These are phyloP conservation scores for Alcis repandata DNA, from an alignment of 2,888 invertebrate species.

Conservation along the genomic window DNA sequence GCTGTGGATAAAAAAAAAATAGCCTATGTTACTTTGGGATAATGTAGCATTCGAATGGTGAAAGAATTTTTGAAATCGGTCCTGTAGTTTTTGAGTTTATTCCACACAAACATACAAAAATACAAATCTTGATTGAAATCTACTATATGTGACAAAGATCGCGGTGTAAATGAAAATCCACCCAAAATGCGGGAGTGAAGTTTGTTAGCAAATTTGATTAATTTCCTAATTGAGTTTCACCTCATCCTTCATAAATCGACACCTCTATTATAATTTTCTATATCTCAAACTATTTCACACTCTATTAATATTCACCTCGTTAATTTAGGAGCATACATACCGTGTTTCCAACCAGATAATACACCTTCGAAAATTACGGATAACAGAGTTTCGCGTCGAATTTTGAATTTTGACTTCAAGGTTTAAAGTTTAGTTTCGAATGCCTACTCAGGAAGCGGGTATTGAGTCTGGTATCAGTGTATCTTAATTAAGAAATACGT, in stretches of 20 bases:
- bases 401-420: background rate
- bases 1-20: too few species aligned
- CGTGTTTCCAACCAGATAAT: slow-evolving; percentile 24
- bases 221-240: background rate
- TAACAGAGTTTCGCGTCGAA: background rate
- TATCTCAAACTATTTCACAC: slow-evolving; percentile 19
- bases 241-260: background rate
- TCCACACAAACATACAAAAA: too few species aligned
- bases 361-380: slow-evolving; percentile 14
- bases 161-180: background rate
- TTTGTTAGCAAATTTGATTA: too few species aligned
- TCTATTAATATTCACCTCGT: slow-evolving; percentile 21
- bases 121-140: too few species aligned
- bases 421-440: background rate
- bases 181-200: too few species aligned
- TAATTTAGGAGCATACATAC: slow-evolving; percentile 11
- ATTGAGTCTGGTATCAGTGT: slow-evolving; percentile 19
- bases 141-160: too few species aligned
- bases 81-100: too few species aligned
- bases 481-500: slow-evolving; percentile 17
- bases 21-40: too few species aligned
- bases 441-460: background rate
- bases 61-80: too few species aligned
- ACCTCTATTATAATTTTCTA: slow-evolving; percentile 2
- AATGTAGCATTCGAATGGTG: too few species aligned